These are phyloP conservation scores for Darevskia nairensis DNA, from an alignment of 2,797 vertebrate genomes.

Conservation along the genomic window DNA sequence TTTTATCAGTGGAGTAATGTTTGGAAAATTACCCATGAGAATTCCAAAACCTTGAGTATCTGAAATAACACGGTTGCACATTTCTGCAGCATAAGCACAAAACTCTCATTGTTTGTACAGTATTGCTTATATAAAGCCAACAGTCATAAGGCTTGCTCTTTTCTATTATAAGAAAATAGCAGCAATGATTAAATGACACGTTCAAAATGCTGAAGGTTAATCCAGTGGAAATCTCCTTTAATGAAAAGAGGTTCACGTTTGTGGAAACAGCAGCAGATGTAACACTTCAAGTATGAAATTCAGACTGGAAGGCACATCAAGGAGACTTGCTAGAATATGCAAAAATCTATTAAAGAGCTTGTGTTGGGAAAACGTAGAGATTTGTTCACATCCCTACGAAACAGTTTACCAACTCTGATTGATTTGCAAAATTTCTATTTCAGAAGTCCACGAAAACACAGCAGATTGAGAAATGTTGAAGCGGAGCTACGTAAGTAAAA, in stretches of 20 bases:
- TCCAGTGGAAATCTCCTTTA: constrained; percentile 53
- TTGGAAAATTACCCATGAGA: not conserved
- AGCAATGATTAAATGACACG: constrained; percentile 47
- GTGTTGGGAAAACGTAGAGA: constrained; percentile 1
- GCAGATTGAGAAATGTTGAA: not conserved
- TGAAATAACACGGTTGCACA: not conserved
- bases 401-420: constrained; percentile 12
- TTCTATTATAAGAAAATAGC: constrained; percentile 55
- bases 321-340: not conserved
- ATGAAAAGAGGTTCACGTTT: constrained; percentile 47
- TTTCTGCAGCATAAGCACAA: constrained; percentile 47
- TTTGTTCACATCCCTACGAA: constrained; percentile 35
- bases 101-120: constrained; percentile 42
- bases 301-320: constrained; percentile 27
- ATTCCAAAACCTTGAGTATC: not conserved
- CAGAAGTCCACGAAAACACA: not conserved
- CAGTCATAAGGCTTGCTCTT: constrained; percentile 41
- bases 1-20: not conserved
- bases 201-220: constrained; percentile 61
- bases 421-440: not conserved
- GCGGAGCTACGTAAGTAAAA: too few species aligned
- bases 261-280: constrained; percentile 30
- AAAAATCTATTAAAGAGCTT: constrained; percentile 35
- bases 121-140: constrained; percentile 47
- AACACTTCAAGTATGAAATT: constrained; percentile 61